These are phyloP conservation scores for Pocillopora grandis DNA, from an alignment of 92 coral and sea anemone genomes.

Conservation along the genomic window DNA sequence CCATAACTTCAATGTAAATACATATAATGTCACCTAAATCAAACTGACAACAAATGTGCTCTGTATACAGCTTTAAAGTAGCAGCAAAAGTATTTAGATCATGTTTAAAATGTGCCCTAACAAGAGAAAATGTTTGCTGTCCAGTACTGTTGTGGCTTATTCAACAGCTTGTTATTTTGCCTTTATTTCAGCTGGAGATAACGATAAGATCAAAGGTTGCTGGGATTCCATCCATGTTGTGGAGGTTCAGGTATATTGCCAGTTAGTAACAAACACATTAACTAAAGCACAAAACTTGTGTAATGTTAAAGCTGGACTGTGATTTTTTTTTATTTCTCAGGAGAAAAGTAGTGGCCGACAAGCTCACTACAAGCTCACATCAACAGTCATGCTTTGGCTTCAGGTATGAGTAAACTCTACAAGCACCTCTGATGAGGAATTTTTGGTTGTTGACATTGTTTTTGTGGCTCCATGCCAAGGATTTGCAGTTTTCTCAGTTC, in stretches of 20 bases:
- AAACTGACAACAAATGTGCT: background rate
- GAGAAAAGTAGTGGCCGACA: conserved; percentile 91
- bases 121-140: no score
- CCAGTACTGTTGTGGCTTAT: no score
- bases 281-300: background rate
- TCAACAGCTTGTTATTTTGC: background rate
- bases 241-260: conserved; percentile 88
- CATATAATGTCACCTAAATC: background rate
- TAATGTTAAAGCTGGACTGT: background rate
- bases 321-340: conserved; percentile 30
- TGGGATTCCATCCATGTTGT: conserved; percentile 99
- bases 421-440: no score
- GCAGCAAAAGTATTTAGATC: no score
- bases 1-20: background rate
- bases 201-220: conserved; percentile 94
- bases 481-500: no score
- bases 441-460: no score
- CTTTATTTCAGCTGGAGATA: conserved; percentile 88
- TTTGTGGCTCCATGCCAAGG: no score
- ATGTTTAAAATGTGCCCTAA: no score
- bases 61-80: no score
- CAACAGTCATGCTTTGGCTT: conserved; percentile 98
- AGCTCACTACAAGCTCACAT: conserved; percentile 98
- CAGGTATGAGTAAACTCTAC: conserved; percentile 59
- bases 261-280: background rate